Percentiles rank a stretch among this genome's conserved stretches.
These are phyloP conservation scores for Agrilus cyanescens DNA, from an alignment of 2,888 invertebrate species.

Conservation along the genomic window DNA sequence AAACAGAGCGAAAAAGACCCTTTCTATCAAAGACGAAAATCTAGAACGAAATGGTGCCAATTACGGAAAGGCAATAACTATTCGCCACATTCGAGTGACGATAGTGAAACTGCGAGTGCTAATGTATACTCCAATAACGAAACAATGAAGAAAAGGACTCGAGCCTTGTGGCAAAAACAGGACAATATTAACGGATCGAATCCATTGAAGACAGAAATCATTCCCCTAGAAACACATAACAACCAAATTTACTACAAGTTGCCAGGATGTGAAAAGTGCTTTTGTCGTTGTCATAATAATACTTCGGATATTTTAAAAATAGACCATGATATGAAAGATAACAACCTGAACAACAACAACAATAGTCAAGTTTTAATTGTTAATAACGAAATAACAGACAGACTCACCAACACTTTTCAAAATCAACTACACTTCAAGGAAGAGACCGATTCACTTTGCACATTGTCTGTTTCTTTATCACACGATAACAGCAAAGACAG, in stretches of 20 bases:
- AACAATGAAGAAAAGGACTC: slow-evolving; percentile 34
- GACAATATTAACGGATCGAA: slow-evolving; percentile 37
- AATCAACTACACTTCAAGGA: background rate
- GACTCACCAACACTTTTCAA: background rate
- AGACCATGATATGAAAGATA: slow-evolving; percentile 13
- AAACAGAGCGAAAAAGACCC: slow-evolving; percentile 88
- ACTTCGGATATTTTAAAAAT: slow-evolving; percentile 19
- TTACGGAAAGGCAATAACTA: slow-evolving; percentile 41
- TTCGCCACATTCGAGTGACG: slow-evolving; percentile 49
- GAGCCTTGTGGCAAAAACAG: slow-evolving; percentile 34
- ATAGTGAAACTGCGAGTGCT: slow-evolving; percentile 48
- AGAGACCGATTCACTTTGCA: background rate
- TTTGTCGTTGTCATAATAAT: slow-evolving; percentile 26
- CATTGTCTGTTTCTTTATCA: background rate
- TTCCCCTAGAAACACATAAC: slow-evolving; percentile 43
- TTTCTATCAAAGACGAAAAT: slow-evolving; percentile 60
- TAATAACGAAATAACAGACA: too few relatives aligned
- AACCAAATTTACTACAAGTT: slow-evolving; percentile 29
- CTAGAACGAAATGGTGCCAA: slow-evolving; percentile 50
- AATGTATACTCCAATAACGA: slow-evolving; percentile 33
- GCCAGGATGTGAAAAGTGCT: slow-evolving; percentile 21
- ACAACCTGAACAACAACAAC: slow-evolving; percentile 8
- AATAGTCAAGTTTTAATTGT: too few relatives aligned
- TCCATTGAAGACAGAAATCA: slow-evolving; percentile 37
- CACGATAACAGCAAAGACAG: too few relatives aligned